Evolutionary conservation across 2,113 vertebrate species (phyloP).

Genomic region (Glaucomys volans): DNA sequence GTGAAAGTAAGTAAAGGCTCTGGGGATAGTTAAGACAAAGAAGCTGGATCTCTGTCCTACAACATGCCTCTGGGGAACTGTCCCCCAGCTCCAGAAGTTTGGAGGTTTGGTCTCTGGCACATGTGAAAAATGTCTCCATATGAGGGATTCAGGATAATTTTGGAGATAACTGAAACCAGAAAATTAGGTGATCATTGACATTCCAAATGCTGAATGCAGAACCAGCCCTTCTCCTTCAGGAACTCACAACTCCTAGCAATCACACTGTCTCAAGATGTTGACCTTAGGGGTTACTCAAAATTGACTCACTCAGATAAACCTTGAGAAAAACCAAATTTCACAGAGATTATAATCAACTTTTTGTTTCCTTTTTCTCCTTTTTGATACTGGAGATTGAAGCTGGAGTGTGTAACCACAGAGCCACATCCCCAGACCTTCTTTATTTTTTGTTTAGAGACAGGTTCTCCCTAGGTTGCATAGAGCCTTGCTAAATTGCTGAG

Average conservation of each 20-base stretch:
- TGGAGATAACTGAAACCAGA: neutral
- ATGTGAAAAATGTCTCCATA: neutral
- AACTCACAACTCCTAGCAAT: neutral
- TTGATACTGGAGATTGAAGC: no score
- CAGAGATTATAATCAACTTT: neutral
- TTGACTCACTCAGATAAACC: neutral
- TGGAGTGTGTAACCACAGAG: no score
- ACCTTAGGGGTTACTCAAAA: neutral
- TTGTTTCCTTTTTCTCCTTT: neutral
- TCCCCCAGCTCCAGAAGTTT: neutral
- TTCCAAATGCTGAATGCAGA: neutral
- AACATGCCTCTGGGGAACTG: no score
- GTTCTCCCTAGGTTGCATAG: no score
- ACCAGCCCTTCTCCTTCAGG: neutral
- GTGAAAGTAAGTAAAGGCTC: neutral
- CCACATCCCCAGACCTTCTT: no score
- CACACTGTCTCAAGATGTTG: neutral
- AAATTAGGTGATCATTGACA: neutral
- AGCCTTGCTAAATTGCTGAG: no score
- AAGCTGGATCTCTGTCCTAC: neutral
- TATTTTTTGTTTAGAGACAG: no score
- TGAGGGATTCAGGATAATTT: no score
- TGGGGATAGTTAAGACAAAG: neutral
- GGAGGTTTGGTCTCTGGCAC: neutral
- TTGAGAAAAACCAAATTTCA: neutral